Evolutionary conservation across 2,888 invertebrate species (phyloP).

Genomic region (Nomada lathburiana): DNA sequence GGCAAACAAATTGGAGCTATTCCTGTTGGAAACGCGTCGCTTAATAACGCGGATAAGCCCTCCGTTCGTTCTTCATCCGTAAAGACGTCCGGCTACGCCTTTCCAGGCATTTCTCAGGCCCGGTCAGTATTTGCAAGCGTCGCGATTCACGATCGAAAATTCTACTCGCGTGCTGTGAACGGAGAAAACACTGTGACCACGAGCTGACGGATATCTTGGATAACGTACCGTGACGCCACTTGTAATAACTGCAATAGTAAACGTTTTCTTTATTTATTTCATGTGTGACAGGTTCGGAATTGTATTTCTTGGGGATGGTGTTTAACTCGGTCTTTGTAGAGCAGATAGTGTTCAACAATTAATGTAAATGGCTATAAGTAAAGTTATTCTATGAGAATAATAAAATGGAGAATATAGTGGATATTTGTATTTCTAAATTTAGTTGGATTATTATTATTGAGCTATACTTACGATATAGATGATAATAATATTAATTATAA

Average conservation of each 20-base stretch:
- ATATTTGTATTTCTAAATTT: no score
- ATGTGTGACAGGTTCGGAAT: neutral
- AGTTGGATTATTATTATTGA: no score
- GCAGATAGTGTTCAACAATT: no score
- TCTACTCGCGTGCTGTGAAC: slow-evolving; percentile 26
- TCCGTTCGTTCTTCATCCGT: slow-evolving; percentile 64
- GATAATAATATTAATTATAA: no score
- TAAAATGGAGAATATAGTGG: no score
- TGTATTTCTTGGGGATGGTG: no score
- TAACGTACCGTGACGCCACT: slow-evolving; percentile 19
- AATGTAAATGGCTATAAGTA: no score
- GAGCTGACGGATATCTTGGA: neutral
- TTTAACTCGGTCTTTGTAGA: no score
- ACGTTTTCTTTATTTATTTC: neutral
- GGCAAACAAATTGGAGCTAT: slow-evolving; percentile 69
- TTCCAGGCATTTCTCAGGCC: slow-evolving; percentile 70
- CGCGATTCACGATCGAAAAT: slow-evolving; percentile 69
- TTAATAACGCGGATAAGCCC: slow-evolving; percentile 69
- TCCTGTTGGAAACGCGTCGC: slow-evolving; percentile 63
- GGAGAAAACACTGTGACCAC: slow-evolving; percentile 24
- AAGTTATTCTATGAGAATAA: no score
- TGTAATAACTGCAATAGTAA: neutral
- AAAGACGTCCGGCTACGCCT: slow-evolving; percentile 67
- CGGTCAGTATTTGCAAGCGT: slow-evolving; percentile 74
- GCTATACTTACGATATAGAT: no score